Evolutionary conservation across 2,888 invertebrate species (phyloP).

Genomic region (Agrilus biguttatus): DNA sequence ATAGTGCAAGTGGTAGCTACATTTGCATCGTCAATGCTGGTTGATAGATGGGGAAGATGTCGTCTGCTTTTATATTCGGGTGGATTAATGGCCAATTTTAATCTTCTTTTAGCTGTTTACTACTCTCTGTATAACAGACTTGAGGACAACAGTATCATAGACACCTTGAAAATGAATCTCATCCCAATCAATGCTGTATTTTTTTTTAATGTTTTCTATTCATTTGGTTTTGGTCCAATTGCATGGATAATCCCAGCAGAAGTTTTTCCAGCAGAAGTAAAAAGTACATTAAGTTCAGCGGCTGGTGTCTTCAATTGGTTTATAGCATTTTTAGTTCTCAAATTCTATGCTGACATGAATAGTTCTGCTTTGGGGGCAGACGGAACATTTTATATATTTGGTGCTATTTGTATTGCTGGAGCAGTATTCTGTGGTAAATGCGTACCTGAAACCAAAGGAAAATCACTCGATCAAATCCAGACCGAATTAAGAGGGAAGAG

Average conservation of each 20-base stretch:
- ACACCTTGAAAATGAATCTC: slow-evolving; percentile 50
- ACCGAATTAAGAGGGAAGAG: slow-evolving; percentile 24
- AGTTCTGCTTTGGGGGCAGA: slow-evolving; percentile 37
- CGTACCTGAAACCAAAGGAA: slow-evolving; percentile 56
- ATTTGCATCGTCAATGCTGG: slow-evolving; percentile 55
- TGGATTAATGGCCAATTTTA: slow-evolving; percentile 52
- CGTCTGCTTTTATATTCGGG: slow-evolving; percentile 59
- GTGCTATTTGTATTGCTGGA: slow-evolving; percentile 47
- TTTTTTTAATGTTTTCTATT: slow-evolving; percentile 64
- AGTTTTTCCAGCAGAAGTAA: slow-evolving; percentile 64
- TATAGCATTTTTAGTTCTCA: slow-evolving; percentile 64
- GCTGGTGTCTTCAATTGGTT: slow-evolving; percentile 72
- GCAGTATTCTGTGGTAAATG: slow-evolving; percentile 46
- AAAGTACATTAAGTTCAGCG: slow-evolving; percentile 58
- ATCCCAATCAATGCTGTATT: slow-evolving; percentile 59
- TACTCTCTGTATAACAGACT: slow-evolving; percentile 37
- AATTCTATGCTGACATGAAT: slow-evolving; percentile 47
- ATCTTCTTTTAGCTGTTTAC: slow-evolving; percentile 53
- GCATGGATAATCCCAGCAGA: slow-evolving; percentile 79
- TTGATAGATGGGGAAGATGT: slow-evolving; percentile 69
- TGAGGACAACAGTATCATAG: slow-evolving; percentile 30
- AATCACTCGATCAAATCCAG: slow-evolving; percentile 53
- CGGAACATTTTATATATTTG: slow-evolving; percentile 61
- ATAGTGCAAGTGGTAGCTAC: slow-evolving; percentile 67
- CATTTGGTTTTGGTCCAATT: slow-evolving; percentile 73